phyloP scores from a whole-genome alignment of 1,140 invertebrate genomes.

The Euwallacea fornicatus region DNA sequence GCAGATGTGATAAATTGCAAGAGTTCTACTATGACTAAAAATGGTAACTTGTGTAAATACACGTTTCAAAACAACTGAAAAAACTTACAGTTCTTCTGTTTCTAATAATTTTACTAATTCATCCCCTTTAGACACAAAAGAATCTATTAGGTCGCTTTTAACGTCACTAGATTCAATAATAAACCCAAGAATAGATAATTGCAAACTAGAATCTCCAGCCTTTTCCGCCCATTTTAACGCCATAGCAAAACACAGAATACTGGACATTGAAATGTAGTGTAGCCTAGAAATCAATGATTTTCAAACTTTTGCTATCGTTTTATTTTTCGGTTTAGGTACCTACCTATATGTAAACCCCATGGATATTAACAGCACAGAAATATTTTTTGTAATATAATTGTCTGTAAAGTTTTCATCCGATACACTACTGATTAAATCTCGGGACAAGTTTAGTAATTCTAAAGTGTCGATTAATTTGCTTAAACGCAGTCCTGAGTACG shows the following conservation, averaged over 20 bases:
- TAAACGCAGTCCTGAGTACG: slow-evolving; percentile 33
- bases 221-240: slow-evolving; percentile 19
- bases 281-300: slow-evolving; percentile 14
- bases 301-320: no score
- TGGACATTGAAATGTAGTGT: slow-evolving; percentile 22
- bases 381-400: background rate
- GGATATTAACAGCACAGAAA: slow-evolving; percentile 6
- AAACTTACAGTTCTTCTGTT: background rate
- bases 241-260: slow-evolving; percentile 25
- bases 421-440: slow-evolving; percentile 1
- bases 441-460: slow-evolving; percentile 21
- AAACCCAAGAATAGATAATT: slow-evolving; percentile 21
- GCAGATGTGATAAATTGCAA: slow-evolving; percentile 31
- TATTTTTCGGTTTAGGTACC: no score
- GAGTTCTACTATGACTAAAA: slow-evolving; percentile 15
- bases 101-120: background rate
- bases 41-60: background rate
- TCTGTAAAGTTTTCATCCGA: background rate
- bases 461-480: slow-evolving; percentile 23
- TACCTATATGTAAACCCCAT: slow-evolving; percentile 20
- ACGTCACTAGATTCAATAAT: slow-evolving; percentile 29
- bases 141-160: background rate
- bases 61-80: background rate
- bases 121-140: slow-evolving; percentile 9
- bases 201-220: slow-evolving; percentile 3